Percentiles rank a stretch among this genome's conserved stretches.
Evolutionary conservation across 1,140 invertebrate species (phyloP).

Genomic region (Hylyphantes graminicola): DNA sequence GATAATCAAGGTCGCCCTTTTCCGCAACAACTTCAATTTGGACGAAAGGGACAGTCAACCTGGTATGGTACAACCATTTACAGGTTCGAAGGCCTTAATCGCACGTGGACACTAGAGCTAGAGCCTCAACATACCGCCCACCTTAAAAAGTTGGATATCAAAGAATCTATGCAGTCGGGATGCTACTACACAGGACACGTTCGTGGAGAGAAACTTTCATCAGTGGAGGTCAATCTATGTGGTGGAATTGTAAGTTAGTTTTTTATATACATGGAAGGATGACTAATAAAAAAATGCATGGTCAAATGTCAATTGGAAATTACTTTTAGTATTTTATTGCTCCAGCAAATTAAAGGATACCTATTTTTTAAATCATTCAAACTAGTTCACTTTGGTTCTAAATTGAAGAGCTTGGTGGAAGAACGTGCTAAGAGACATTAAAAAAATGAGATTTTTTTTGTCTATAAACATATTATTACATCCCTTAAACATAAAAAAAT

Average conservation of each 20-base stretch:
- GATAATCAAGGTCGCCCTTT: slow-evolving; percentile 20
- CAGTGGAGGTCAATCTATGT: slow-evolving; percentile 42
- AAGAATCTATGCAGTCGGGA: slow-evolving; percentile 6
- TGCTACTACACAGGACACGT: slow-evolving; percentile 48
- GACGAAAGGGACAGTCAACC: slow-evolving; percentile 12
- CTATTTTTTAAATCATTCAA: too few relatives aligned
- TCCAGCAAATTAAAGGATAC: too few relatives aligned
- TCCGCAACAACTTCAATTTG: slow-evolving; percentile 29
- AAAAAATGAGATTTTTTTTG: too few relatives aligned
- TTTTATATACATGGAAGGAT: too few relatives aligned
- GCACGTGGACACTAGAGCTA: slow-evolving; percentile 36
- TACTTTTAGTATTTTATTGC: too few relatives aligned
- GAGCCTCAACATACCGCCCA: slow-evolving; percentile 17
- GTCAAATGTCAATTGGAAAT: too few relatives aligned
- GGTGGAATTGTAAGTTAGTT: slow-evolving; percentile 42
- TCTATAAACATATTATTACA: too few relatives aligned
- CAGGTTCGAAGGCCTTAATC: slow-evolving; percentile 26
- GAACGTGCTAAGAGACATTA: too few relatives aligned
- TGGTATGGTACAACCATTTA: slow-evolving; percentile 43
- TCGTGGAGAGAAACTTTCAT: slow-evolving; percentile 18
- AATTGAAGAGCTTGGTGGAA: too few relatives aligned
- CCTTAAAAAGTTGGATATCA: not conserved
- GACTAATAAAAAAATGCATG: too few relatives aligned
- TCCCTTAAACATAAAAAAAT: too few relatives aligned
- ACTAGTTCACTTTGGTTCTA: too few relatives aligned